These are phyloP conservation scores for Pseudanteris insignis DNA, from an alignment of 2,888 invertebrate genomes.

Conservation along the genomic window DNA sequence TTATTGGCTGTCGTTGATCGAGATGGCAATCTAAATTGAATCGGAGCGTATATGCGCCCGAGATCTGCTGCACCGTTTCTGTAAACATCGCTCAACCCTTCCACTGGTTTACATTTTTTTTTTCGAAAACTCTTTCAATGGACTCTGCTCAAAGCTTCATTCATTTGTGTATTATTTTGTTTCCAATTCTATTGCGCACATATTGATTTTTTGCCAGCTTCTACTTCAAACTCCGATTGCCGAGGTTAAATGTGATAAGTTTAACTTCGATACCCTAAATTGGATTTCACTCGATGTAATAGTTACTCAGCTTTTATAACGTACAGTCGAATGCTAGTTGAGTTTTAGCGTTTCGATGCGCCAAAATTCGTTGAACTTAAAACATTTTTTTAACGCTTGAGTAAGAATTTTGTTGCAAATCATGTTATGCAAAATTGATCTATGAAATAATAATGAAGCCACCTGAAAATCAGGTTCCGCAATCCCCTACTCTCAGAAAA, in stretches of 20 bases:
- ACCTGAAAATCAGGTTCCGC: too few species aligned
- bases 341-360: too few species aligned
- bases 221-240: slow-evolving; percentile 1
- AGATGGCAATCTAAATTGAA: slow-evolving; percentile 64
- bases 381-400: too few species aligned
- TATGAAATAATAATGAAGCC: too few species aligned
- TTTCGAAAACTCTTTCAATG: slow-evolving; percentile 52
- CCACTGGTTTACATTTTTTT: slow-evolving; percentile 41
- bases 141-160: slow-evolving; percentile 33
- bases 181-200: slow-evolving; percentile 37
- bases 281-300: too few species aligned
- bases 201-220: slow-evolving; percentile 27
- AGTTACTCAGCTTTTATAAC: too few species aligned
- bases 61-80: slow-evolving; percentile 47
- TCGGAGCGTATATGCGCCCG: slow-evolving; percentile 43
- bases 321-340: too few species aligned
- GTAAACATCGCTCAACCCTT: slow-evolving; percentile 48
- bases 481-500: too few species aligned
- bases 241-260: neutral
- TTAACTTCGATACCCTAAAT: neutral
- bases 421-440: too few species aligned
- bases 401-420: too few species aligned
- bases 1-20: slow-evolving; percentile 51
- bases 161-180: slow-evolving; percentile 37
- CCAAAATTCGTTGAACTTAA: neutral